These are phyloP conservation scores for Microcebus murinus DNA, from an alignment of 2,113 vertebrate species.

Conservation along the genomic window DNA sequence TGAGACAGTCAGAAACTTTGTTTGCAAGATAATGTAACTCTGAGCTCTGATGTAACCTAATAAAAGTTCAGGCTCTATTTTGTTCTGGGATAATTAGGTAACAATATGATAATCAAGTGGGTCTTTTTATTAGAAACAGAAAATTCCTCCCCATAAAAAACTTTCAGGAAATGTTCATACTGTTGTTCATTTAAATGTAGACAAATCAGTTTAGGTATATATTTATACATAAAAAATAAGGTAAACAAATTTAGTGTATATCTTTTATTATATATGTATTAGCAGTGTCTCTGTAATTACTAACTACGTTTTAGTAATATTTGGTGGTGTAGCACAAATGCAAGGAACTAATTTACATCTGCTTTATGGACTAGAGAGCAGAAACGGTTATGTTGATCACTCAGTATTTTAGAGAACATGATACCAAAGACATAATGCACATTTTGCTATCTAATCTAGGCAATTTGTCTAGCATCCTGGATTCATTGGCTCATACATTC, in stretches of 20 bases:
- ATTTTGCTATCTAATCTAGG: background rate
- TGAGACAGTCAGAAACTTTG: conserved; percentile 66
- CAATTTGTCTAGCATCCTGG: background rate
- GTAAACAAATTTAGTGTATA: background rate
- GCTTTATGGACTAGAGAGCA: conserved; percentile 4
- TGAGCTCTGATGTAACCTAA: conserved; percentile 66
- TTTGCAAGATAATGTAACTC: conserved; percentile 72
- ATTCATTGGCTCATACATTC: background rate
- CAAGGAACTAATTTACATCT: conserved; percentile 45
- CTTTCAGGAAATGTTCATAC: conserved; percentile 32
- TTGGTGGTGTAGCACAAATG: conserved; percentile 41
- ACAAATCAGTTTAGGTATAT: background rate
- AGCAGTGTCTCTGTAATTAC: background rate
- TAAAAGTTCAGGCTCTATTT: conserved; percentile 71
- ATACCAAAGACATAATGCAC: background rate
- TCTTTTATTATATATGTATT: background rate
- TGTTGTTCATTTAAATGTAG: conserved; percentile 45
- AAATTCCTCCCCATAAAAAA: conserved; percentile 52
- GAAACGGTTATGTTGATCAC: background rate
- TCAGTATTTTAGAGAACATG: background rate
- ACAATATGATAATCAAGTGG: conserved; percentile 57
- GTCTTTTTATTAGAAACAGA: conserved; percentile 77
- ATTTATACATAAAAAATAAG: background rate
- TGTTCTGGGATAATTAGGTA: conserved; percentile 58
- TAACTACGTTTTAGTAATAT: conserved; percentile 25